These are phyloP conservation scores for Himalopsyche japonica DNA, from an alignment of 2,888 invertebrate species.

Conservation along the genomic window DNA sequence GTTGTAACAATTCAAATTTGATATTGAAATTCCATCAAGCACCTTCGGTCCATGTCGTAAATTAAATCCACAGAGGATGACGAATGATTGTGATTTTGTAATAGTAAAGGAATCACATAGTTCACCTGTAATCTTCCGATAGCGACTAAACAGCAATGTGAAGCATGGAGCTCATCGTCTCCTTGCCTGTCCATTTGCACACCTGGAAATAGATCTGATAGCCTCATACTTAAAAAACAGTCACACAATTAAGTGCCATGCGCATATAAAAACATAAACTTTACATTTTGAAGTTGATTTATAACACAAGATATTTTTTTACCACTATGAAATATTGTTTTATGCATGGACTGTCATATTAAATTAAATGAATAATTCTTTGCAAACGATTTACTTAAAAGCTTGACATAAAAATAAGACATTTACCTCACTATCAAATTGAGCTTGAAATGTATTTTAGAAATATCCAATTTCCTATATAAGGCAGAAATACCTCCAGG, in stretches of 20 bases:
- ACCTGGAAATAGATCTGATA: slow-evolving; percentile 77
- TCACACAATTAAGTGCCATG: slow-evolving; percentile 47
- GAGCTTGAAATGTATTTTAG: not conserved
- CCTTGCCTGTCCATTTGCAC: slow-evolving; percentile 83
- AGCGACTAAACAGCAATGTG: slow-evolving; percentile 96
- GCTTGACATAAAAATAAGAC: not conserved
- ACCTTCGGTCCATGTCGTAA: too few species aligned
- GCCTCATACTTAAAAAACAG: slow-evolving; percentile 45
- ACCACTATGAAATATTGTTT: too few species aligned
- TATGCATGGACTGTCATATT: not conserved
- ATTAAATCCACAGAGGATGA: too few species aligned
- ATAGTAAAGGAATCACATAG: not conserved
- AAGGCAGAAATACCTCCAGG: not conserved
- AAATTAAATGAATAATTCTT: not conserved
- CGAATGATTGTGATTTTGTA: too few species aligned
- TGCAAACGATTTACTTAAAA: not conserved
- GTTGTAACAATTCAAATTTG: too few species aligned
- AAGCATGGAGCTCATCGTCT: slow-evolving; percentile 76
- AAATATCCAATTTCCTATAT: not conserved
- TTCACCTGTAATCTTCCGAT: slow-evolving; percentile 89
- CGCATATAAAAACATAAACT: not conserved
- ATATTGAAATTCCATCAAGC: too few species aligned
- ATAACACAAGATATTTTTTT: not conserved
- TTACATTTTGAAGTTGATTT: not conserved
- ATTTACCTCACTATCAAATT: not conserved